Evolutionary conservation across 1,140 invertebrate genomes (phyloP).

Genomic region (Calephelis nemesis): DNA sequence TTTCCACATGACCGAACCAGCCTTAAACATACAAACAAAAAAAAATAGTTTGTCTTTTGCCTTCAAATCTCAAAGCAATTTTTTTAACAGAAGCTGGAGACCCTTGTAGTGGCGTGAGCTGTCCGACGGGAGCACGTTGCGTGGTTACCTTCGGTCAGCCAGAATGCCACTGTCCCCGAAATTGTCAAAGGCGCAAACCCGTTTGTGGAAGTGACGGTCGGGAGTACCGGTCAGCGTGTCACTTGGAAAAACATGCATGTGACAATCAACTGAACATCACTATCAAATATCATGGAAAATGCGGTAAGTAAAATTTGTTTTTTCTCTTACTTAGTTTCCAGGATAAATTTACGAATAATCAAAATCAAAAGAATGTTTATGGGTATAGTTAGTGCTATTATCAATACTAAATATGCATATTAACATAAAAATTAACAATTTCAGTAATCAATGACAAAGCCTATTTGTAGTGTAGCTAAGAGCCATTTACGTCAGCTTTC

Average conservation of each 20-base stretch:
- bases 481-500: too few species aligned
- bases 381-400: too few species aligned
- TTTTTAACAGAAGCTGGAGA: constrained; percentile 85
- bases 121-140: constrained; percentile 87
- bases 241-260: constrained; percentile 88
- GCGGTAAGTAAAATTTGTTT: constrained; percentile 84
- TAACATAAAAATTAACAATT: too few species aligned
- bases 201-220: constrained; percentile 87
- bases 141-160: constrained; percentile 87
- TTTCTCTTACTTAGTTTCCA: background rate
- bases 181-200: constrained; percentile 84
- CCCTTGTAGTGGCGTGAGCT: constrained; percentile 86
- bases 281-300: constrained; percentile 92
- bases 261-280: constrained; percentile 86
- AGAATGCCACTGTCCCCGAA: constrained; percentile 87
- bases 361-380: too few species aligned
- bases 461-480: too few species aligned
- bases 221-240: constrained; percentile 89
- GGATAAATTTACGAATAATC: too few species aligned
- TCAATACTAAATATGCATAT: too few species aligned
- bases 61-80: constrained; percentile 1
- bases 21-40: too few species aligned
- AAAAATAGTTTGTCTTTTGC: too few species aligned
- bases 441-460: too few species aligned
- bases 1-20: too few species aligned